A percentile compares a stretch with the other conserved stretches of the same genome.
phyloP scores from a whole-genome alignment of 2,888 invertebrate genomes.

The Tetrapedia diversipes region DNA sequence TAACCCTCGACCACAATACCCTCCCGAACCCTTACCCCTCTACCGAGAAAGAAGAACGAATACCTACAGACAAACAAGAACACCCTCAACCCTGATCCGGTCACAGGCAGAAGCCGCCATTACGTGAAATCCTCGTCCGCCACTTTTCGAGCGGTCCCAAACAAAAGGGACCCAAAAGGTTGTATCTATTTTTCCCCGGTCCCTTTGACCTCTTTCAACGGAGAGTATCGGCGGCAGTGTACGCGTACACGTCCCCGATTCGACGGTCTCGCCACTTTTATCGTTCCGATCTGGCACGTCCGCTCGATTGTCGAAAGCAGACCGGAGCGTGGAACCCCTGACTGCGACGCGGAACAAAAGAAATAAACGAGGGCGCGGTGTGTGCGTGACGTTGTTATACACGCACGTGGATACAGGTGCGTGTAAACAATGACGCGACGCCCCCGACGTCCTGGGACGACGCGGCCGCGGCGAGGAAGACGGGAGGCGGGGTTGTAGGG shows the following conservation, averaged over 20 bases:
- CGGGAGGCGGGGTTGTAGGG: conserved; percentile 49
- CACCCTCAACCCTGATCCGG: neutral
- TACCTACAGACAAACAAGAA: neutral
- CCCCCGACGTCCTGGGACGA: conserved; percentile 9
- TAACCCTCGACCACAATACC: too few species aligned
- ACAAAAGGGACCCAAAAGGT: neutral
- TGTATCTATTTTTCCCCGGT: neutral
- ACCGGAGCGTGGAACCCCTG: conserved; percentile 70
- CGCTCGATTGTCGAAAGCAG: conserved; percentile 53
- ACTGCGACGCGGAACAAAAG: conserved; percentile 80
- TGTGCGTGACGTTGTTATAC: conserved; percentile 82
- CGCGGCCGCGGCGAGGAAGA: conserved; percentile 37
- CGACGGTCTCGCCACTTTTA: conserved; percentile 52
- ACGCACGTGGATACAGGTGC: conserved; percentile 69
- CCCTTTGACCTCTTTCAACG: conserved; percentile 35
- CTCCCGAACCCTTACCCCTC: neutral
- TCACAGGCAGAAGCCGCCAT: neutral
- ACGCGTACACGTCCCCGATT: conserved; percentile 19
- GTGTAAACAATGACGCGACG: conserved; percentile 73
- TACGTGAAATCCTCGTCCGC: neutral
- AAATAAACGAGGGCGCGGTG: conserved; percentile 81
- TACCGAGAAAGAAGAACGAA: neutral
- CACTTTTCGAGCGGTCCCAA: too few species aligned
- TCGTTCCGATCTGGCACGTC: conserved; percentile 63
- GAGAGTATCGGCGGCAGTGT: neutral